These are phyloP conservation scores for Australoheros facetus DNA, from an alignment of 2,797 vertebrate genomes.

Conservation along the genomic window DNA sequence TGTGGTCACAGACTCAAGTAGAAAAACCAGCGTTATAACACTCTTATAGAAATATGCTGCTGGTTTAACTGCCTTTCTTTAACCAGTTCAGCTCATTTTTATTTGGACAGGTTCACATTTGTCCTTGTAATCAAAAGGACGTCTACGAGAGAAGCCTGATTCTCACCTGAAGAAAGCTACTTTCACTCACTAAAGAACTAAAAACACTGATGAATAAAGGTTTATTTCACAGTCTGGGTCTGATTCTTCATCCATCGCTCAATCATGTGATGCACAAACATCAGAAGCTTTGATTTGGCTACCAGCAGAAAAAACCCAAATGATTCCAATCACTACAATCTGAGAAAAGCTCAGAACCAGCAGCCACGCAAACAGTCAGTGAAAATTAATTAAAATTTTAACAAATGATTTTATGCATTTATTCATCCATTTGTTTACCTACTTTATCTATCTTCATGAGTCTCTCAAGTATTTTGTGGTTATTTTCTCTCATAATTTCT, in stretches of 20 bases:
- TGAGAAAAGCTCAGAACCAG: too few relatives aligned
- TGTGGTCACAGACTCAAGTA: constrained; percentile 24
- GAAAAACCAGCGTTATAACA: constrained; percentile 5
- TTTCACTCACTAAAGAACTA: background rate
- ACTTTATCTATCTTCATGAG: background rate
- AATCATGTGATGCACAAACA: background rate
- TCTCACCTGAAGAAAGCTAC: background rate
- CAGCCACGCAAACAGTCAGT: background rate
- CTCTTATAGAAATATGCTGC: constrained; percentile 26
- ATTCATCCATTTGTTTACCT: background rate
- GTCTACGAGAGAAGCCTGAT: background rate
- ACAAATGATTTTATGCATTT: background rate
- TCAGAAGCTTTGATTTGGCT: background rate
- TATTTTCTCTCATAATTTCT: background rate
- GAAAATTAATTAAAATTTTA: accelerated
- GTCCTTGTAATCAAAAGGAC: background rate
- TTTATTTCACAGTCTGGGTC: constrained; percentile 17
- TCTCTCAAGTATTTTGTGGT: background rate
- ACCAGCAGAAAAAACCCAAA: background rate
- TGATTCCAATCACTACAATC: too few relatives aligned
- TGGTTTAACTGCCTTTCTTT: constrained; percentile 33
- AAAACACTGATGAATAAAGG: background rate
- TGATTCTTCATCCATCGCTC: background rate
- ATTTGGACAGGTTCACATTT: background rate
- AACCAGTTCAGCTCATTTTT: background rate